Conservation (phyloP, 2,888 invertebrate genomes). For the Mesorhabditis spiculigera region DNA sequence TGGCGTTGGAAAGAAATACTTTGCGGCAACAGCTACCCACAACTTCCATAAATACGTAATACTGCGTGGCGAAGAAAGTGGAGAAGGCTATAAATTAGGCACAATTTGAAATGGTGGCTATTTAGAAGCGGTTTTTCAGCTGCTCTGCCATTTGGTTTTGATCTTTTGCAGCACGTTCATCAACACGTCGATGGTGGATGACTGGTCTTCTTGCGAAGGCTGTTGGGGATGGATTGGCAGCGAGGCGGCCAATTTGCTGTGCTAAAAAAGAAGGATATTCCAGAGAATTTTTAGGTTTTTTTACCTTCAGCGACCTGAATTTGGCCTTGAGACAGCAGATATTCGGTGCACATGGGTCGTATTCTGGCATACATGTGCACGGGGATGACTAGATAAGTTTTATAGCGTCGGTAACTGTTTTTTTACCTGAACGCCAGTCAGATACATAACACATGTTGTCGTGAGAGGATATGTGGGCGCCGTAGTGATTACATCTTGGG, state of each 20-base stretch:
- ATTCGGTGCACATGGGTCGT: constrained; percentile 45
- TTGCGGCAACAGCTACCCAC: background rate
- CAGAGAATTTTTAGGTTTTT: background rate
- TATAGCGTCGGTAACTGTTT: too few relatives aligned
- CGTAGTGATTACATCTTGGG: background rate
- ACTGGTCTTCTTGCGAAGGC: constrained; percentile 9
- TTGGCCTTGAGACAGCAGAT: constrained; percentile 42
- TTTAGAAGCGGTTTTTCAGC: background rate
- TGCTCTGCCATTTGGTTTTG: constrained; percentile 27
- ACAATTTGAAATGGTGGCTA: background rate
- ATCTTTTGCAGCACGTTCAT: constrained; percentile 43
- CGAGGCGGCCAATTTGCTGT: background rate
- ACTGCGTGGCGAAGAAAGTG: background rate
- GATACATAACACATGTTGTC: constrained; percentile 42
- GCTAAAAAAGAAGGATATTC: background rate
- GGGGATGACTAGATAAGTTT: constrained; percentile 17
- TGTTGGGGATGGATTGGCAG: background rate
- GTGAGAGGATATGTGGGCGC: constrained; percentile 32
- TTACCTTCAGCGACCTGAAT: constrained; percentile 38
- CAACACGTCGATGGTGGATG: constrained; percentile 42
- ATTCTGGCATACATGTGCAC: constrained; percentile 41
- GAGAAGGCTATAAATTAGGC: background rate
- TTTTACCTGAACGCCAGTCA: constrained; percentile 18
- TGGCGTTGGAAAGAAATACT: too few relatives aligned
- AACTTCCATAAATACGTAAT: background rate